phyloP scores from a whole-genome alignment of 1,140 invertebrate genomes.

The Microplitis mediator region DNA sequence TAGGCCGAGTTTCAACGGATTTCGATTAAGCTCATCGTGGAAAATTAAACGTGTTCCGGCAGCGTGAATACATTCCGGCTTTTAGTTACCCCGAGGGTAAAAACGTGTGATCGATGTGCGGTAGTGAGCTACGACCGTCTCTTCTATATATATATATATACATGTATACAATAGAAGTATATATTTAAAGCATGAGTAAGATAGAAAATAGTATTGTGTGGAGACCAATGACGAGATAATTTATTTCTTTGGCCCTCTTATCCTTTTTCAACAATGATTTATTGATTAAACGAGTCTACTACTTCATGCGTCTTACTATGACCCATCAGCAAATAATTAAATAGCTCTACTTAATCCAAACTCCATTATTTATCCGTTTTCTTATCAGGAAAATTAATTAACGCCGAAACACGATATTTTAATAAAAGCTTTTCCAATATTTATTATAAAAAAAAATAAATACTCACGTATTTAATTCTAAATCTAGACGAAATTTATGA shows the following conservation, averaged over 20 bases:
- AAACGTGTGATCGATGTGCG: conserved; percentile 9
- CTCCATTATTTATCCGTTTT: background rate
- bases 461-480: conserved; percentile 93
- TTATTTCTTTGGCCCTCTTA: background rate
- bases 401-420: no score
- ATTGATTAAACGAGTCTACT: background rate
- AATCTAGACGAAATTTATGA: conserved; percentile 92
- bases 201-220: background rate
- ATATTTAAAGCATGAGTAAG: background rate
- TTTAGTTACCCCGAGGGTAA: conserved; percentile 1
- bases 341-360: background rate
- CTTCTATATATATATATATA: background rate
- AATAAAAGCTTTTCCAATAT: no score
- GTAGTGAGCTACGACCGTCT: background rate
- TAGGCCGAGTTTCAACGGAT: conserved; percentile 11
- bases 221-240: conserved; percentile 9
- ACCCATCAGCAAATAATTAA: background rate
- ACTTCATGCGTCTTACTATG: background rate
- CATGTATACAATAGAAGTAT: background rate
- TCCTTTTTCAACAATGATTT: background rate
- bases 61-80: background rate
- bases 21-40: conserved; percentile 4
- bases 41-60: conserved; percentile 9
- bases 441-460: background rate
- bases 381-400: no score